Percentiles rank a stretch among this genome's conserved stretches.
Evolutionary conservation across 2,113 vertebrate species (phyloP).

Genomic region (Solea senegalensis): DNA sequence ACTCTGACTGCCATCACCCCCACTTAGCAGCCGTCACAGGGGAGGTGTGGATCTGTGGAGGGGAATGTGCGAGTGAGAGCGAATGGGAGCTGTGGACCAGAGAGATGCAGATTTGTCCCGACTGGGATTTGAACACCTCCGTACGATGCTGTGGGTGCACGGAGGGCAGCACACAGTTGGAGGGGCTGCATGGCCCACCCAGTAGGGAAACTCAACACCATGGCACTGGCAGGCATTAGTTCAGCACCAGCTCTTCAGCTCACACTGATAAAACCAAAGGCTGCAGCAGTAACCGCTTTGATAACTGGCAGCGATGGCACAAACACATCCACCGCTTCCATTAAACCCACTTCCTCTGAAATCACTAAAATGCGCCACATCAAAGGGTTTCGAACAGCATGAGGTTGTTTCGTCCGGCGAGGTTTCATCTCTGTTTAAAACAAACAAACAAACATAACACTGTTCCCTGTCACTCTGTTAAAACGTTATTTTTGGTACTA

Average conservation of each 20-base stretch:
- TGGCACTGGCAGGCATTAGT: constrained; percentile 64
- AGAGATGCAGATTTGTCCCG: constrained; percentile 69
- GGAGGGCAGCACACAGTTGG: constrained; percentile 65
- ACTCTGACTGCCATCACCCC: constrained; percentile 43
- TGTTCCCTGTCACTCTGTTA: constrained; percentile 11
- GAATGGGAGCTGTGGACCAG: constrained; percentile 29
- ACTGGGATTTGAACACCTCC: constrained; percentile 74
- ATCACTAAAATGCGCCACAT: constrained; percentile 47
- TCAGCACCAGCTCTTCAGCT: constrained; percentile 70
- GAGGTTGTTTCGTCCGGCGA: constrained; percentile 17
- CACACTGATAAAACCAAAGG: constrained; percentile 59
- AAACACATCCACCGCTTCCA: constrained; percentile 48
- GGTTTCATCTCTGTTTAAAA: constrained; percentile 25
- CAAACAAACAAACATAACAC: constrained; percentile 13
- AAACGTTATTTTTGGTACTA: constrained; percentile 18
- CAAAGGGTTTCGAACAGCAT: constrained; percentile 41
- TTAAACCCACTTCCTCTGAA: constrained; percentile 64
- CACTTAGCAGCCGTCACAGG: constrained; percentile 33
- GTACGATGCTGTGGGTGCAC: constrained; percentile 75
- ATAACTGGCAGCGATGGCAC: constrained; percentile 60
- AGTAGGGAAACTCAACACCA: constrained; percentile 65
- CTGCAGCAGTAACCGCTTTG: constrained; percentile 65
- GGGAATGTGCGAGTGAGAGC: background rate
- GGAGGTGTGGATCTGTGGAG: constrained; percentile 20
- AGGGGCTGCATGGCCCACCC: constrained; percentile 69